A percentile compares a stretch with the other conserved stretches of the same genome.
Conservation (phyloP, 1,140 invertebrate species). For the Argopecten irradians region DNA sequence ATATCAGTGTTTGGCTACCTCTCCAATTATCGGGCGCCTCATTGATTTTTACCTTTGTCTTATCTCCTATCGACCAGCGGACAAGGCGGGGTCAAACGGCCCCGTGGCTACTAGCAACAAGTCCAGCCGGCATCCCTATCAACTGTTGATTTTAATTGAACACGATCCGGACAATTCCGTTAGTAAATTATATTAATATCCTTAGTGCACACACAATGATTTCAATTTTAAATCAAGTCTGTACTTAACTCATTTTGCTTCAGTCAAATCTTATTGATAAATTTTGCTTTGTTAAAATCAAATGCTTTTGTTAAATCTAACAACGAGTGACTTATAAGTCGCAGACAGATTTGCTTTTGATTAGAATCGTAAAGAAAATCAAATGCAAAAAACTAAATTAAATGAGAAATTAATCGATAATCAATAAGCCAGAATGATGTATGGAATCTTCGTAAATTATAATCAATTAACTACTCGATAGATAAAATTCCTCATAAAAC, state of each 20-base stretch:
- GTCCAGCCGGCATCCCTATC: neutral
- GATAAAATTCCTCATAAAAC: constrained; percentile 17
- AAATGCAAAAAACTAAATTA: neutral
- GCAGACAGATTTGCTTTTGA: neutral
- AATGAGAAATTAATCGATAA: neutral
- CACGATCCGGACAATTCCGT: neutral
- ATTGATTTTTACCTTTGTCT: constrained; percentile 21
- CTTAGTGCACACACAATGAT: neutral
- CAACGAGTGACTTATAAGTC: neutral
- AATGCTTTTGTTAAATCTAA: neutral
- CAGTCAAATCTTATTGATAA: neutral
- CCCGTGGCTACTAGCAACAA: neutral
- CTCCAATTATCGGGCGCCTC: neutral
- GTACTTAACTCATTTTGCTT: neutral
- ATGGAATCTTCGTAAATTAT: neutral
- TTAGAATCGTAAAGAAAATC: neutral
- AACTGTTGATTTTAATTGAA: neutral
- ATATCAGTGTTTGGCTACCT: neutral
- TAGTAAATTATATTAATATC: neutral
- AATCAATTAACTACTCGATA: neutral
- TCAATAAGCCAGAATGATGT: neutral
- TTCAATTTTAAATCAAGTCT: neutral
- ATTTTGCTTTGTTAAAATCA: neutral
- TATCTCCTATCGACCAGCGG: neutral
- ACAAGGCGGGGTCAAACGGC: constrained; percentile 11